phyloP scores from a whole-genome alignment of 2,888 invertebrate genomes.

The Sinelater perroti region DNA sequence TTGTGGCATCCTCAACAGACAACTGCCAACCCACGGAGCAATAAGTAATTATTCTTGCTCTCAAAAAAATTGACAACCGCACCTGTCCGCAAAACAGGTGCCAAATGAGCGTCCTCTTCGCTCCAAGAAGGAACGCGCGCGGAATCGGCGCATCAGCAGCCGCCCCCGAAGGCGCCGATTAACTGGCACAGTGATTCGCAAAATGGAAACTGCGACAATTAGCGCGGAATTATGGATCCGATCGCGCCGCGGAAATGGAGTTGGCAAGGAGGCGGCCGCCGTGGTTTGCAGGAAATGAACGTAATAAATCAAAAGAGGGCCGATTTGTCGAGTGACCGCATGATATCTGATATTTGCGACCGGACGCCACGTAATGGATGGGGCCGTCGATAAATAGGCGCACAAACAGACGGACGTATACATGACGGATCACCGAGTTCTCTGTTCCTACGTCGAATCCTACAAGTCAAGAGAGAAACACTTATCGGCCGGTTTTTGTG shows the following conservation, averaged over 20 bases:
- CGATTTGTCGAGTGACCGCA: conserved; percentile 60
- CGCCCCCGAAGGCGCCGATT: conserved; percentile 55
- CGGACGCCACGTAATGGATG: conserved; percentile 60
- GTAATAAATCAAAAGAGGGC: conserved; percentile 61
- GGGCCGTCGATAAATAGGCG: conserved; percentile 56
- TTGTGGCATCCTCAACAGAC: no score
- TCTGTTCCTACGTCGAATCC: conserved; percentile 3
- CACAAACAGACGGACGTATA: conserved; percentile 42
- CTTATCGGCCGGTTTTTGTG: no score
- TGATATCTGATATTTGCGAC: conserved; percentile 60
- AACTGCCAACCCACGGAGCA: no score
- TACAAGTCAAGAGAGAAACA: conserved; percentile 1
- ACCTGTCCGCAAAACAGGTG: conserved; percentile 15
- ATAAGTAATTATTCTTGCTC: no score
- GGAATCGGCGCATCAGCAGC: no score
- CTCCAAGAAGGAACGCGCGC: no score
- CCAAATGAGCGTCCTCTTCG: no score
- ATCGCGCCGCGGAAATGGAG: conserved; percentile 16
- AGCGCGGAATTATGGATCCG: conserved; percentile 40
- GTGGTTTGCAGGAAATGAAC: conserved; percentile 56
- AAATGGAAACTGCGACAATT: conserved; percentile 59
- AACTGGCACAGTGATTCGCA: conserved; percentile 58
- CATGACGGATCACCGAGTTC: conserved; percentile 43
- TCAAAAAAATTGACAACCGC: no score
- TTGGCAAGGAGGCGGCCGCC: conserved; percentile 36